These are phyloP conservation scores for Drosophila emarginata DNA, from an alignment of 2,888 invertebrate species.

Conservation along the genomic window DNA sequence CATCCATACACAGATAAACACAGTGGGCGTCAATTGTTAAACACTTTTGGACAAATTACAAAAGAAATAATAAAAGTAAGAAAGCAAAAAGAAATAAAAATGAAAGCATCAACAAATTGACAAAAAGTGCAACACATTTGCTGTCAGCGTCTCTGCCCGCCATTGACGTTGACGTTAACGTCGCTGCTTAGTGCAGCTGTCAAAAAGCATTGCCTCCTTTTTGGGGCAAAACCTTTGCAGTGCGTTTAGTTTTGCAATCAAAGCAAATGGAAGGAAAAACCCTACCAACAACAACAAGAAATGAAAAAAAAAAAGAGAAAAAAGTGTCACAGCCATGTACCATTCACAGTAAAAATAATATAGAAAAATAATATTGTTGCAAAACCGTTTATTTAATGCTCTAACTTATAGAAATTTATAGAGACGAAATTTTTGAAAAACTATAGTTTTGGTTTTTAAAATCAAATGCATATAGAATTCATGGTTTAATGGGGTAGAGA, in stretches of 20 bases:
- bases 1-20: neutral
- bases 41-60: constrained; percentile 5
- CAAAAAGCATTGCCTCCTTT: constrained; percentile 2
- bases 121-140: neutral
- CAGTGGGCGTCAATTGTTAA: constrained; percentile 4
- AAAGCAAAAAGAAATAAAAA: neutral
- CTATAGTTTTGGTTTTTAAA: neutral
- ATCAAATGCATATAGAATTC: neutral
- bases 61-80: neutral
- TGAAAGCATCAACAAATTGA: neutral
- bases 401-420: neutral
- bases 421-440: neutral
- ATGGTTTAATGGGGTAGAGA: neutral
- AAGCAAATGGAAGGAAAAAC: constrained; percentile 4
- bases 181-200: neutral
- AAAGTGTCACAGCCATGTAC: neutral
- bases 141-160: neutral
- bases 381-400: neutral
- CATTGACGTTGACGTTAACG: neutral
- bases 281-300: neutral
- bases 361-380: too few relatives aligned
- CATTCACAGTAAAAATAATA: too few relatives aligned
- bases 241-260: neutral
- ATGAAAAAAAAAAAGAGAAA: neutral
- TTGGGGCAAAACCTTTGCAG: neutral